Evolutionary conservation across 2,888 invertebrate genomes (phyloP).

Genomic region (Drosophila emarginata): DNA sequence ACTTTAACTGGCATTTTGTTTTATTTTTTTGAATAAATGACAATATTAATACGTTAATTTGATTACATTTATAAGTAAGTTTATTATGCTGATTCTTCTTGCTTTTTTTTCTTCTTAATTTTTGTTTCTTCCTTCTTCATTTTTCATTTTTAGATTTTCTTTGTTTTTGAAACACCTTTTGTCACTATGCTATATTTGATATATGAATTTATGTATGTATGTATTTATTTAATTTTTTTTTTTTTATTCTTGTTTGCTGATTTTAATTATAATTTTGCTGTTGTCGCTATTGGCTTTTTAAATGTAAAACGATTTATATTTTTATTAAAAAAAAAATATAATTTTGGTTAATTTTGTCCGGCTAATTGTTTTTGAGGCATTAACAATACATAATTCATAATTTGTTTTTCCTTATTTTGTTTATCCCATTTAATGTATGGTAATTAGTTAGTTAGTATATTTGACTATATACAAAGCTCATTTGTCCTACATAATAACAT

Average conservation of each 20-base stretch:
- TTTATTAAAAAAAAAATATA: conserved; percentile 62
- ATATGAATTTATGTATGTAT: conserved; percentile 15
- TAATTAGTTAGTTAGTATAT: conserved; percentile 13
- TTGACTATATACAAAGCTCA: conserved; percentile 73
- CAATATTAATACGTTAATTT: conserved; percentile 38
- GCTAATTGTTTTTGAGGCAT: conserved; percentile 15
- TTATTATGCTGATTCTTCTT: neutral
- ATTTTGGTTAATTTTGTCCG: conserved; percentile 23
- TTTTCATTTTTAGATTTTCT: conserved; percentile 6
- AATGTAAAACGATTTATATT: conserved; percentile 25
- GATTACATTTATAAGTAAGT: conserved; percentile 37
- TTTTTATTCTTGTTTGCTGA: conserved; percentile 35
- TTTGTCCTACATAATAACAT: conserved; percentile 52
- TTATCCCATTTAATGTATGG: conserved; percentile 16
- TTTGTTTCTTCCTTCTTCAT: neutral
- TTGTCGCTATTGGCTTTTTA: conserved; percentile 6
- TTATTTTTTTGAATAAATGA: conserved; percentile 11
- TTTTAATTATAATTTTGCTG: conserved; percentile 10
- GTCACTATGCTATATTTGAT: conserved; percentile 59
- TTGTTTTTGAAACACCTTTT: conserved; percentile 73
- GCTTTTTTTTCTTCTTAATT: neutral
- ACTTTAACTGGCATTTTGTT: neutral
- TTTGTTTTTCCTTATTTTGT: neutral
- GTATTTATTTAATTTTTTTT: neutral
- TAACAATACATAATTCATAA: conserved; percentile 37